Evolutionary conservation across 2,797 vertebrate genomes (phyloP), one percentile per base, ranked within the genome.

Genomic region (Vespertilio murinus): DNA sequence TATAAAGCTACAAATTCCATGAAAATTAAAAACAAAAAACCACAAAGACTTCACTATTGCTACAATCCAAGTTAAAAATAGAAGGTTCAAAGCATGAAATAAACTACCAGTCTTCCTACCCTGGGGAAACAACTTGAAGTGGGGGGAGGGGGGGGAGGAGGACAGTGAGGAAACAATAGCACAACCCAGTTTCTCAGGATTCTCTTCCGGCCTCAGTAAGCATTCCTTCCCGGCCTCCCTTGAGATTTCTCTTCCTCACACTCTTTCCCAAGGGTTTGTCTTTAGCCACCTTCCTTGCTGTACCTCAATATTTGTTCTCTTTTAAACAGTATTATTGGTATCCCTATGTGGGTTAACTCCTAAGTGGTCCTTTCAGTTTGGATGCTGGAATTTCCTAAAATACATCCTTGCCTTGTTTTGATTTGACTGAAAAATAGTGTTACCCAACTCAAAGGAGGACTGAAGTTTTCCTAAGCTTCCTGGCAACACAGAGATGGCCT

Each of bases 1-100:
- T 94, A 94, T 74, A 90, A 96, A 95, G 88, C 89, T 96, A 90
- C 42, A 96, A 91, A 96, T 96, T 94, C 94, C 92, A 94, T 91
- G 94, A 94, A 96, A 93, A 96, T 95, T 85, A 87, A 96, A 96
- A 96, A 95, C 6, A 8, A 95, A 88, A 91, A 65, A 25, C 23
- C 95, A 93, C 86, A 90, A 92, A 91, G 83, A 90, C 74, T 95
- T 91, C 77, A 71, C 82, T 81, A 71, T 93, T 75, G 35, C 89
- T 78, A 94, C n/a, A 95, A 84, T 17, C 69, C 65, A 93, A 90
- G 83, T 91, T 94, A 94, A 95, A 96, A 96, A 96, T 64, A 92
- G 80, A 45, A 90, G 88, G 83, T 89, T 94, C 83, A 90, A 94
- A 96, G 42, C 54, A 95, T 92, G 73, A 97, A 95, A 80, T 47